Percentiles rank a stretch among this genome's conserved stretches.
These are phyloP conservation scores for Microhierax caerulescens DNA, from an alignment of 2,797 vertebrate genomes.

Conservation along the genomic window DNA sequence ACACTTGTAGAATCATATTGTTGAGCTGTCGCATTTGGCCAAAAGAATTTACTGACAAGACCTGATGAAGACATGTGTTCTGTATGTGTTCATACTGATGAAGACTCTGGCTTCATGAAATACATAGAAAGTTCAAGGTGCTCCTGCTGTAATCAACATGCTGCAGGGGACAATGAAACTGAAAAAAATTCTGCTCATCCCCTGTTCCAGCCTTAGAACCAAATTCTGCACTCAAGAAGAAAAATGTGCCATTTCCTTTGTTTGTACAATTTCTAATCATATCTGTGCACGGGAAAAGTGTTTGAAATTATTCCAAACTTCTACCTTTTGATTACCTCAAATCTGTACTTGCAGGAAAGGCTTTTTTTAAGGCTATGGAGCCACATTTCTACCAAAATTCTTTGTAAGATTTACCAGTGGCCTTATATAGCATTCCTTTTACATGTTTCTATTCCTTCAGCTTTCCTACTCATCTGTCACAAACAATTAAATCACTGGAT, in stretches of 20 bases:
- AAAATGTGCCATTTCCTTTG: background rate
- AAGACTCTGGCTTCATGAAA: background rate
- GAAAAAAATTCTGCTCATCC: background rate
- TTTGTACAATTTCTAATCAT: background rate
- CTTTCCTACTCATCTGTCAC: constrained; percentile 18
- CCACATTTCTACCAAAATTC: background rate
- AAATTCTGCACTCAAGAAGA: background rate
- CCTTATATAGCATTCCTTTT: background rate
- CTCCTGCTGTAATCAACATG: background rate
- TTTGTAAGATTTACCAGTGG: background rate
- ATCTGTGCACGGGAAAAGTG: background rate
- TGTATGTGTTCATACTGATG: background rate
- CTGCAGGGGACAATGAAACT: background rate
- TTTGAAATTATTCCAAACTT: background rate
- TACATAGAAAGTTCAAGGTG: background rate
- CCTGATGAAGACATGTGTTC: background rate
- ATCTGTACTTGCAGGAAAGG: background rate
- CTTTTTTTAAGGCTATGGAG: background rate
- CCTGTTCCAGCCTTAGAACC: background rate
- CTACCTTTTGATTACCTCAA: background rate
- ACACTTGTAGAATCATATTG: background rate
- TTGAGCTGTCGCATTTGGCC: background rate
- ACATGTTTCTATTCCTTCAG: background rate
- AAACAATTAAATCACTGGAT: constrained; percentile 45
- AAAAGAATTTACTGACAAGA: background rate